Conservation (phyloP, 2,113 vertebrate species). For the Dendrocopos noguchii region DNA sequence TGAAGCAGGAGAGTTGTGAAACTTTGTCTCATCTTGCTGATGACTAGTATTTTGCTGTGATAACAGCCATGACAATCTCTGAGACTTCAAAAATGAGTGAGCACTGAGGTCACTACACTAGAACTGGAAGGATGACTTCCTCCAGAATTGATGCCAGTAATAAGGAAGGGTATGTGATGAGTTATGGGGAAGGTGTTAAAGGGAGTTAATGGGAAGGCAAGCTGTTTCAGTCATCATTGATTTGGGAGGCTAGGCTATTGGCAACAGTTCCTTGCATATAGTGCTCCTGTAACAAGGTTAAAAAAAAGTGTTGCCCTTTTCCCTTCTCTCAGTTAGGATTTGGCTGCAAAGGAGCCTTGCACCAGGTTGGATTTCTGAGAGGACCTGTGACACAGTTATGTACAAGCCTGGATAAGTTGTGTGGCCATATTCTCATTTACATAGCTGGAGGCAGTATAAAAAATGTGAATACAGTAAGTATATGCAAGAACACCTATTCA, state of each 20-base stretch:
- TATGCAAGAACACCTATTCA: neutral
- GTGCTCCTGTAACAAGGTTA: neutral
- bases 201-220: neutral
- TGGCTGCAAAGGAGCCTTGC: slow-evolving; percentile 7
- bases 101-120: neutral
- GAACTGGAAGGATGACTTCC: neutral
- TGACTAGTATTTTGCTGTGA: neutral
- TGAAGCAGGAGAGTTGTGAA: neutral
- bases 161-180: neutral
- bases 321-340: neutral
- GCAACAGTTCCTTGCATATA: neutral
- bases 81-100: neutral
- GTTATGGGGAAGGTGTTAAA: neutral
- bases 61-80: neutral
- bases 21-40: neutral
- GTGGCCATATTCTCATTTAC: neutral
- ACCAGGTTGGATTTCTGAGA: slow-evolving; percentile 20
- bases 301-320: neutral
- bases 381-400: slow-evolving; percentile 20
- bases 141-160: neutral
- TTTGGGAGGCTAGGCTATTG: neutral
- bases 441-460: slow-evolving; percentile 41
- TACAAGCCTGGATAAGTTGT: slow-evolving; percentile 33
- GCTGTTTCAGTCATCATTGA: neutral
- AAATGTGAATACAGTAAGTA: slow-evolving; percentile 38